Evolutionary conservation across 2,113 vertebrate species (phyloP).

Genomic region (Sciurus niger): DNA sequence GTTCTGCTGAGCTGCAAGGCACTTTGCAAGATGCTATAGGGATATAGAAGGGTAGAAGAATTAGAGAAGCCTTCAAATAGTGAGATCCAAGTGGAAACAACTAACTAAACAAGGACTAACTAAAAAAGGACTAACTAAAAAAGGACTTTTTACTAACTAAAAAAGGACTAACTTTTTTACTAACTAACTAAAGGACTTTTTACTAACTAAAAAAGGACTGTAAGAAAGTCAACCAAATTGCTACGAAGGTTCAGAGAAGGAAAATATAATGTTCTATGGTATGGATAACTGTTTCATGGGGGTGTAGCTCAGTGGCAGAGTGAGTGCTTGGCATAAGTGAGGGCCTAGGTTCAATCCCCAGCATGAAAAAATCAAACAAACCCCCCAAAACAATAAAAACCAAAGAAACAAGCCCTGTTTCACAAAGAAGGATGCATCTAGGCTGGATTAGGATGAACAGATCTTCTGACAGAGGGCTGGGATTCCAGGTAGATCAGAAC

Average conservation of each 20-base stretch:
- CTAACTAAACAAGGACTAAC: too few relatives aligned
- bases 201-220: not conserved
- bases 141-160: too few relatives aligned
- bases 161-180: too few relatives aligned
- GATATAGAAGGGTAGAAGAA: not conserved
- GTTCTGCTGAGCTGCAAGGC: not conserved
- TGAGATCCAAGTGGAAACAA: not conserved
- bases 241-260: not conserved
- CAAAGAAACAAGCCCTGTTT: not conserved
- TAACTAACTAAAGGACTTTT: too few relatives aligned
- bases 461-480: not conserved
- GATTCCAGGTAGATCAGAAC: not conserved
- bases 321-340: not conserved
- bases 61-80: not conserved
- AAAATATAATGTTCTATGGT: not conserved
- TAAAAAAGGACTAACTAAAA: too few relatives aligned
- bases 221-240: conserved; percentile 17
- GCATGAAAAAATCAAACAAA: too few relatives aligned
- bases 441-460: not conserved
- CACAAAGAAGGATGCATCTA: not conserved
- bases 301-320: not conserved
- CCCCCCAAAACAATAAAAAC: not conserved
- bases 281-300: not conserved
- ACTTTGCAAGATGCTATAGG: not conserved
- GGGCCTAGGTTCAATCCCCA: too few relatives aligned